Conservation (phyloP, 2,113 vertebrate genomes). For the Alaudala cheleensis region DNA sequence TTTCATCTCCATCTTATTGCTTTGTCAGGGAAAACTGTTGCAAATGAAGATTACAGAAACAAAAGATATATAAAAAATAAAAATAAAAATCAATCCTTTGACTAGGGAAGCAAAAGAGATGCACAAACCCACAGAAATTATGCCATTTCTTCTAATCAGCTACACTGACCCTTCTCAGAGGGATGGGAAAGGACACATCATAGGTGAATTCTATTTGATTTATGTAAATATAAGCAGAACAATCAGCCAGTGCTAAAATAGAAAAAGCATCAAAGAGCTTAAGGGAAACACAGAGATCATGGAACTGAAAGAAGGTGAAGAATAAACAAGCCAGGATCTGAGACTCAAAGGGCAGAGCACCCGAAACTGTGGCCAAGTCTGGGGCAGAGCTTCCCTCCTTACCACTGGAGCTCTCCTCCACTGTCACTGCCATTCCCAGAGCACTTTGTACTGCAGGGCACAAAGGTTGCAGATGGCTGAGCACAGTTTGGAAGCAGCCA, state of each 20-base stretch:
- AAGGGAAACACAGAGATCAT: background rate
- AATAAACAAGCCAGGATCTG: background rate
- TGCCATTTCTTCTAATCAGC: background rate
- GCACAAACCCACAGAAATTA: background rate
- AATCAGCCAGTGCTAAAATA: background rate
- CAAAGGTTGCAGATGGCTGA: background rate
- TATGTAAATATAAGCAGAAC: background rate
- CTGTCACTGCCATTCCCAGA: background rate
- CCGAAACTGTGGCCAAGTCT: rapidly evolving
- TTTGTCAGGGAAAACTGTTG: background rate
- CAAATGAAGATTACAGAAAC: background rate
- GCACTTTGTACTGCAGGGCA: background rate
- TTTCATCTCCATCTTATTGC: background rate
- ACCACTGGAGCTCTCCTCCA: background rate
- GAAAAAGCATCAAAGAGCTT: background rate
- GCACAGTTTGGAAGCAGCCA: background rate
- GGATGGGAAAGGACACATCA: background rate
- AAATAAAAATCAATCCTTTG: background rate
- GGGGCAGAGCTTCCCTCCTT: background rate
- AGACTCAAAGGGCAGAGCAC: background rate
- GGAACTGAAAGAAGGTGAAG: background rate
- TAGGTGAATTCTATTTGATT: background rate
- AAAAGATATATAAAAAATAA: background rate
- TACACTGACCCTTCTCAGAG: background rate
- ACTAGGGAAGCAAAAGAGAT: background rate